Percentiles rank a stretch among this genome's conserved stretches.
These are phyloP conservation scores for Ochropacha duplaris DNA, from an alignment of 2,888 invertebrate species.

Conservation along the genomic window DNA sequence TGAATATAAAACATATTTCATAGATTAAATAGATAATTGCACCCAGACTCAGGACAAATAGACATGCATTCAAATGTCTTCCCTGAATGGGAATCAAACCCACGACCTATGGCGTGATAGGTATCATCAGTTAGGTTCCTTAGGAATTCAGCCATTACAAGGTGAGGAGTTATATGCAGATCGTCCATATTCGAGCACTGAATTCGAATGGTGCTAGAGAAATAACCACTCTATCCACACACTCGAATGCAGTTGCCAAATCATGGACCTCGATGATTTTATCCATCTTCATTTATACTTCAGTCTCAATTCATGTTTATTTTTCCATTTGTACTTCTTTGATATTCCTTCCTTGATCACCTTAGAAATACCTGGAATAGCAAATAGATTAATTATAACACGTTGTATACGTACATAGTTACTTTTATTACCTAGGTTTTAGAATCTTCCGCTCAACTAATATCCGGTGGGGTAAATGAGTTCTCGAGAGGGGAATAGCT, in stretches of 20 bases:
- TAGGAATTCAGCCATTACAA: no score
- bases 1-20: no score
- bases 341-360: neutral
- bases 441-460: slow-evolving; percentile 28
- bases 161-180: neutral
- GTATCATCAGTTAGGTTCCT: no score
- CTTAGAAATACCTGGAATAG: neutral
- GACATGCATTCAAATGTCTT: no score
- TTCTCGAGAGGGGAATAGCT: slow-evolving; percentile 33
- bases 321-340: neutral
- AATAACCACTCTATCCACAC: slow-evolving; percentile 84
- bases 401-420: slow-evolving; percentile 8
- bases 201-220: slow-evolving; percentile 89
- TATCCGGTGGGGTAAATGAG: slow-evolving; percentile 36
- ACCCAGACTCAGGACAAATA: no score
- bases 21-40: no score
- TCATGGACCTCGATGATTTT: slow-evolving; percentile 42
- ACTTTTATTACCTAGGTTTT: slow-evolving; percentile 17
- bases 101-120: no score
- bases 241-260: slow-evolving; percentile 87
- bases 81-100: no score
- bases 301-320: neutral
- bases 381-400: neutral
- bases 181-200: slow-evolving; percentile 79
- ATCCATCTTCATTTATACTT: neutral